Conservation (phyloP, 2,113 vertebrate genomes). For the Rhegmatorhina hoffmannsi region DNA sequence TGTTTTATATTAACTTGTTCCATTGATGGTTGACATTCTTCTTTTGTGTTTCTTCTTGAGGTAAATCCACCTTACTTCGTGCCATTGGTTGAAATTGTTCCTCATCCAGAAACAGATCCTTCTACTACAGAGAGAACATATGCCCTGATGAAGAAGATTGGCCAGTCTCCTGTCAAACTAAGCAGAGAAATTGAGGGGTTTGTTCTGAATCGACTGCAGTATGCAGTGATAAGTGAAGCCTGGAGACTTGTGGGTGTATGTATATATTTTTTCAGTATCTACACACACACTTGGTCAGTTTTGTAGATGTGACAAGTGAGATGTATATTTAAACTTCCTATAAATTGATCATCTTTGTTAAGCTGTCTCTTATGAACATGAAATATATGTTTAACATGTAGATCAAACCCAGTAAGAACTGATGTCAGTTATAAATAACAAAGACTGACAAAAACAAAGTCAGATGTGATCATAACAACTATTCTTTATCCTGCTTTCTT, state of each 20-base stretch:
- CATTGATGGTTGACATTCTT: not conserved
- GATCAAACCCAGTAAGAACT: not conserved
- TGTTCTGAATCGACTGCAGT: slow-evolving; percentile 92
- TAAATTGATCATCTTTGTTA: not conserved
- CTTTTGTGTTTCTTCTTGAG: slow-evolving; percentile 65
- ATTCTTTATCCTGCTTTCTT: not conserved
- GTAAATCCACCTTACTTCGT: slow-evolving; percentile 95
- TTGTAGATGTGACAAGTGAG: not conserved
- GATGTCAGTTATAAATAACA: not conserved
- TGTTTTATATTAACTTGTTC: not conserved
- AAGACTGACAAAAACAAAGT: not conserved
- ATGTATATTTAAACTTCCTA: not conserved
- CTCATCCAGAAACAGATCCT: slow-evolving; percentile 87
- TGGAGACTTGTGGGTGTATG: slow-evolving; percentile 93
- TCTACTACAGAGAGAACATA: slow-evolving; percentile 81
- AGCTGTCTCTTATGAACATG: not conserved
- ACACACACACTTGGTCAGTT: not conserved
- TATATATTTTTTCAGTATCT: not conserved
- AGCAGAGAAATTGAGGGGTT: slow-evolving; percentile 91
- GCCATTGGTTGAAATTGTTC: slow-evolving; percentile 93
- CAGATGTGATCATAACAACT: not conserved
- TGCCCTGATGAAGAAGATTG: slow-evolving; percentile 87
- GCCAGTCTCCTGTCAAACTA: slow-evolving; percentile 87
- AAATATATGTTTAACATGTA: not conserved
- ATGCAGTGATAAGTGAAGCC: slow-evolving; percentile 90